Percentiles rank a stretch among this genome's conserved stretches.
These are phyloP conservation scores for Tachina lurida DNA, from an alignment of 2,888 invertebrate species.

Conservation along the genomic window DNA sequence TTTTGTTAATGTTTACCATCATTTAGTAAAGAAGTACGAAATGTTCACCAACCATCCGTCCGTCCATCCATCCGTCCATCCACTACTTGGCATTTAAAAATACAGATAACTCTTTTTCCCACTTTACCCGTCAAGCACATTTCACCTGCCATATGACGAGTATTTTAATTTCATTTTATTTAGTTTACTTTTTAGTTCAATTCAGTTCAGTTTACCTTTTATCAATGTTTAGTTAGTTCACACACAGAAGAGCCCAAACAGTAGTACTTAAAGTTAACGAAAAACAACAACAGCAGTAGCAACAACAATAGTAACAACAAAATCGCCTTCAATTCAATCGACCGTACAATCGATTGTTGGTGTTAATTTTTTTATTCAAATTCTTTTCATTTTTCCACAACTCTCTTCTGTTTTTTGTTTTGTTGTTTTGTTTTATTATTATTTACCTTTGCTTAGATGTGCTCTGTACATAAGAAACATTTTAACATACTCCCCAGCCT, in stretches of 20 bases:
- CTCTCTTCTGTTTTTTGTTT: constrained; percentile 2
- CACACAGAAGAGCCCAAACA: constrained; percentile 57
- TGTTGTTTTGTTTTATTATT: background rate
- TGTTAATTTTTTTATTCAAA: constrained; percentile 70
- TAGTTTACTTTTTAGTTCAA: constrained; percentile 29
- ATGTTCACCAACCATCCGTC: constrained; percentile 41
- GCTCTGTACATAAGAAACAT: constrained; percentile 31
- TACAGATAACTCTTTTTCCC: background rate
- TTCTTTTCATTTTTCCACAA: constrained; percentile 19
- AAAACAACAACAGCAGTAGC: constrained; percentile 5
- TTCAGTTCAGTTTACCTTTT: constrained; percentile 22
- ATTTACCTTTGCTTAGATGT: constrained; percentile 62
- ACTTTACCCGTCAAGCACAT: background rate
- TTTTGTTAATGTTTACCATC: constrained; percentile 75
- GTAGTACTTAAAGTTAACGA: constrained; percentile 49
- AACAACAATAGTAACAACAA: constrained; percentile 40
- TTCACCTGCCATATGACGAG: background rate
- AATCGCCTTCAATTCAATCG: constrained; percentile 69
- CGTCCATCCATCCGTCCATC: background rate
- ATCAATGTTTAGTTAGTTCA: constrained; percentile 57
- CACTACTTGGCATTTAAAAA: background rate
- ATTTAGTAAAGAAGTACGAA: constrained; percentile 76
- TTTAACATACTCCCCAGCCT: background rate
- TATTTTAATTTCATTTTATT: constrained; percentile 15
- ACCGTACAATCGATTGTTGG: constrained; percentile 66